These are phyloP conservation scores for Valencia hispanica DNA, from an alignment of 2,797 vertebrate genomes.

Conservation along the genomic window DNA sequence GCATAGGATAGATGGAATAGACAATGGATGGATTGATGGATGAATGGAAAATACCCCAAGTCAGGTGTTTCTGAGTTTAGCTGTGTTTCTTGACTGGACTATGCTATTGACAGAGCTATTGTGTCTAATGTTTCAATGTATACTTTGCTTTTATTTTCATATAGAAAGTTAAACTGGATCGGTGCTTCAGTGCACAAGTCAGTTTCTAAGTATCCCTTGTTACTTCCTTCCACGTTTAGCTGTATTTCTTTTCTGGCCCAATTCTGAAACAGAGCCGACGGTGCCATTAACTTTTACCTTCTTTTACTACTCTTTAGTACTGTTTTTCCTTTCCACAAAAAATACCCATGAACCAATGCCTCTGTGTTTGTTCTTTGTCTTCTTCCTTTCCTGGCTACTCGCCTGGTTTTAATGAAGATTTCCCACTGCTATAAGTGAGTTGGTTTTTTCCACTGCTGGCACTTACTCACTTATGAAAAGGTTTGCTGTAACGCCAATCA, in stretches of 20 bases:
- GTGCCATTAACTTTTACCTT: not conserved
- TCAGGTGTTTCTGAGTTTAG: not conserved
- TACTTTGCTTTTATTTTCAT: not conserved
- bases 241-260: not conserved
- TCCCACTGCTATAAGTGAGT: not conserved
- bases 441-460: not conserved
- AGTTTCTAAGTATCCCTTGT: not conserved
- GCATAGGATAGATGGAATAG: too few species aligned
- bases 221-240: not conserved
- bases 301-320: not conserved
- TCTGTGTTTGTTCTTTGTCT: not conserved
- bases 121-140: not conserved
- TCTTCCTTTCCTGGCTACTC: not conserved
- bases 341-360: not conserved
- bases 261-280: not conserved
- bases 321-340: not conserved
- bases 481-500: not conserved
- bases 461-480: not conserved
- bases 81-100: not conserved
- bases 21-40: too few species aligned
- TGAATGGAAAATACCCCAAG: not conserved
- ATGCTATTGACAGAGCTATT: not conserved
- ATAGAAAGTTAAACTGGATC: not conserved
- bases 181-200: not conserved
- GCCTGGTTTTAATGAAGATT: not conserved